A percentile compares a stretch with the other conserved stretches of the same genome.
These are phyloP conservation scores for Halocynthia roretzi DNA, from an alignment of 23 tunicate genomes.

Conservation along the genomic window DNA sequence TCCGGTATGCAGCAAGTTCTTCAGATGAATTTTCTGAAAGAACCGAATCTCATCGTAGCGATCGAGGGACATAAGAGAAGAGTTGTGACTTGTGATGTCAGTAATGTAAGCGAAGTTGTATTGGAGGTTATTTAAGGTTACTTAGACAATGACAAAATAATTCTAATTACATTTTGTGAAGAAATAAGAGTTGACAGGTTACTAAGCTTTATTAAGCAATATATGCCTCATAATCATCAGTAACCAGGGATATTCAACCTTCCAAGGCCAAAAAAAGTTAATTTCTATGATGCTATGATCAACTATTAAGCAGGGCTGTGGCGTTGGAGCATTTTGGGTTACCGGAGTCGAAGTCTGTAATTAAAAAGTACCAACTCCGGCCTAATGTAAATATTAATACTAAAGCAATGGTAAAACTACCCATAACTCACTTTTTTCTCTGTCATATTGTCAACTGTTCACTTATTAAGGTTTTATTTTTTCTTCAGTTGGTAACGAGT, in stretches of 20 bases:
- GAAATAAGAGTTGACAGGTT: neutral
- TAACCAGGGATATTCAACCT: neutral
- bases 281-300: too few species aligned
- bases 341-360: too few species aligned
- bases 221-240: neutral
- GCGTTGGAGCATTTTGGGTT: too few species aligned
- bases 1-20: conserved; percentile 36
- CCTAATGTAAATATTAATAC: too few species aligned
- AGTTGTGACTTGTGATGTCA: conserved; percentile 35
- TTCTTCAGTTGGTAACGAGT: conserved; percentile 1
- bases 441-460: too few species aligned
- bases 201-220: neutral
- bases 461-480: neutral
- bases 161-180: neutral
- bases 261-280: too few species aligned
- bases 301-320: too few species aligned
- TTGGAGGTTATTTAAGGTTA: too few species aligned
- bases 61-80: conserved; percentile 56
- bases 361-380: too few species aligned
- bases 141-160: too few species aligned
- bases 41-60: conserved; percentile 40
- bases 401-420: too few species aligned
- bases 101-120: conserved; percentile 13
- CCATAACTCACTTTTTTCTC: too few species aligned
- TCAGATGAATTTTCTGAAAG: conserved; percentile 37